Conservation (phyloP, 2,113 vertebrate genomes). For the Benitochromis conjunctus region DNA sequence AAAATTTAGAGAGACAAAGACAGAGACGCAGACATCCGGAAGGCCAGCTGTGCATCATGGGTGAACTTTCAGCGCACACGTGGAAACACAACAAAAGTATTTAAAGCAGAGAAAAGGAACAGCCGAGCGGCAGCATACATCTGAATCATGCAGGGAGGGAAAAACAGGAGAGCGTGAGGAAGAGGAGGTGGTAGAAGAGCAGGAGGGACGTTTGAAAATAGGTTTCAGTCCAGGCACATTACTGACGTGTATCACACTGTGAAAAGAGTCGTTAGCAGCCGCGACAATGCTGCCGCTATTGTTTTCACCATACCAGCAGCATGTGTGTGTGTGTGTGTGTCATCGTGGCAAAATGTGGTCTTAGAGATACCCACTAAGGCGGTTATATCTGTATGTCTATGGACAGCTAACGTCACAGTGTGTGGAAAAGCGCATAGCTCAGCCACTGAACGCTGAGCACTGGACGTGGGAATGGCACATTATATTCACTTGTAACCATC, state of each 20-base stretch:
- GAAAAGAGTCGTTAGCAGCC: not conserved
- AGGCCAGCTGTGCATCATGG: not conserved
- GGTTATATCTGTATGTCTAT: not conserved
- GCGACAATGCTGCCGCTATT: not conserved
- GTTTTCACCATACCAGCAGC: not conserved
- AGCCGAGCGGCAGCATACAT: not conserved
- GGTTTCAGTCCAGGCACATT: not conserved
- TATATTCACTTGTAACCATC: not conserved
- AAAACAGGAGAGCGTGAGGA: not conserved
- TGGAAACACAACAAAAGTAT: slow-evolving; percentile 1
- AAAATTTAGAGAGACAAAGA: slow-evolving; percentile 10
- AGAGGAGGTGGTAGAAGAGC: slow-evolving; percentile 1
- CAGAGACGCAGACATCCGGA: not conserved
- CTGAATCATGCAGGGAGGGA: slow-evolving; percentile 1
- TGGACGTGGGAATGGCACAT: not conserved
- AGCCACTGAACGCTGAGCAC: not conserved
- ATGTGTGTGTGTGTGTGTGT: not conserved
- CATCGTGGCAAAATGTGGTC: not conserved
- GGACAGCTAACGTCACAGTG: not conserved
- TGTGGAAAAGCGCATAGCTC: not conserved
- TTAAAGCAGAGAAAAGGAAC: not conserved
- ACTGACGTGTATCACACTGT: slow-evolving; percentile 7
- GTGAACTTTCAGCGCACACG: not conserved
- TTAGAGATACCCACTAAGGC: not conserved
- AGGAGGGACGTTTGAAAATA: not conserved